Percentiles rank a stretch among this genome's conserved stretches.
These are phyloP conservation scores for Leptinotarsa rubiginosa DNA, from an alignment of 2,888 invertebrate genomes.

Conservation along the genomic window DNA sequence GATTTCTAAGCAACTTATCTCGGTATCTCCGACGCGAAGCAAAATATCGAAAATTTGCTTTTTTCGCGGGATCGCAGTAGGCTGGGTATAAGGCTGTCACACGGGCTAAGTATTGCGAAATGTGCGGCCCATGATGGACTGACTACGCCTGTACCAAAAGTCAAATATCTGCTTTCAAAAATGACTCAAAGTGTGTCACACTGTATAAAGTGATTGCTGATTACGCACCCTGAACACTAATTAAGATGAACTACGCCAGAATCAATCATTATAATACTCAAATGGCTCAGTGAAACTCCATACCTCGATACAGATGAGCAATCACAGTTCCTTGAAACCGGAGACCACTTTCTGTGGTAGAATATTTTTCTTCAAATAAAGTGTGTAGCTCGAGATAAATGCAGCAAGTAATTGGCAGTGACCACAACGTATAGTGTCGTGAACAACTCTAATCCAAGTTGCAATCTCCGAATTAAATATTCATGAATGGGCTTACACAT, in stretches of 20 bases:
- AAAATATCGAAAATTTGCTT: too few species aligned
- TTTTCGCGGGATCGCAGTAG: too few species aligned
- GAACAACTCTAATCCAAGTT: slow-evolving; percentile 56
- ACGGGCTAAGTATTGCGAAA: too few species aligned
- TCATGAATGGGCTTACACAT: slow-evolving; percentile 60
- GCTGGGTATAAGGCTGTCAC: too few species aligned
- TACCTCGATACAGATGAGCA: background rate
- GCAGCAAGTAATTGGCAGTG: slow-evolving; percentile 57
- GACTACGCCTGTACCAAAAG: too few species aligned
- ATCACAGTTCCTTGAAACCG: slow-evolving; percentile 18
- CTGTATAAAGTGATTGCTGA: background rate
- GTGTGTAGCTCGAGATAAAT: slow-evolving; percentile 39
- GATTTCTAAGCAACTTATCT: too few species aligned
- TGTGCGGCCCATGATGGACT: too few species aligned
- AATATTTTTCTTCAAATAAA: slow-evolving; percentile 26
- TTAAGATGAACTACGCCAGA: background rate
- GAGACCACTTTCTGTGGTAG: slow-evolving; percentile 19
- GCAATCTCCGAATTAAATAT: slow-evolving; percentile 62
- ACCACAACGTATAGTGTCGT: slow-evolving; percentile 58
- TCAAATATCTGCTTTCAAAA: too few species aligned
- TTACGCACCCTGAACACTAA: background rate
- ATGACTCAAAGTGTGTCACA: background rate
- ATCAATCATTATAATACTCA: background rate
- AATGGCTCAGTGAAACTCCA: slow-evolving; percentile 4
- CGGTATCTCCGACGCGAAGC: too few species aligned